Evolutionary conservation across 1,140 invertebrate species (phyloP).

Genomic region (Saccostrea echinata): DNA sequence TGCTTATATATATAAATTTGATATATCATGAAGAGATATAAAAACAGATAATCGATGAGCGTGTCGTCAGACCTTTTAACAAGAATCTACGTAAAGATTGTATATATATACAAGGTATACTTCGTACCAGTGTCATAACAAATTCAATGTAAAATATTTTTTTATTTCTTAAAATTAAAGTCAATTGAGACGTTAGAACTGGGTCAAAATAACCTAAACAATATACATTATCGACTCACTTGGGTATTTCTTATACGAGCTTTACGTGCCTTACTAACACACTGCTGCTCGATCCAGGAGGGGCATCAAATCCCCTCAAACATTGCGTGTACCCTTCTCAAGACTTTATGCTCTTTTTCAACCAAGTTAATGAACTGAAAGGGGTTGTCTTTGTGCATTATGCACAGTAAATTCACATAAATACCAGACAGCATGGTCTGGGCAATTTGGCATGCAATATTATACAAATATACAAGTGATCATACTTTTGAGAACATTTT

Average conservation of each 20-base stretch:
- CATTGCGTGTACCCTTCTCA: background rate
- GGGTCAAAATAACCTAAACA: background rate
- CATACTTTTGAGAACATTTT: background rate
- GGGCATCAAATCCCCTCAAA: background rate
- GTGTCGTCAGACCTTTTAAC: too few relatives aligned
- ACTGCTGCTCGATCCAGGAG: background rate
- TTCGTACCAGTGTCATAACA: background rate
- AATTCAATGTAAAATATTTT: background rate
- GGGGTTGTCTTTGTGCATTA: background rate
- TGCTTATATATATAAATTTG: too few relatives aligned
- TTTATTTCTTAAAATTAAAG: background rate
- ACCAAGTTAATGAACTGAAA: constrained; percentile 24
- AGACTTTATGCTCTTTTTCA: background rate
- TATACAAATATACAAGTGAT: background rate
- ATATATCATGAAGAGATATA: too few relatives aligned
- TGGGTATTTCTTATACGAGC: background rate
- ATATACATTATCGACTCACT: background rate
- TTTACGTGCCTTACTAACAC: background rate
- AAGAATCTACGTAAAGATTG: too few relatives aligned
- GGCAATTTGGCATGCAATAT: background rate
- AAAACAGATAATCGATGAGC: too few relatives aligned
- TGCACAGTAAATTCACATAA: constrained; percentile 17
- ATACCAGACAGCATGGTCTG: background rate
- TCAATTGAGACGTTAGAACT: background rate
- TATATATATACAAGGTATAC: background rate